Evolutionary conservation across 2,888 invertebrate species (phyloP), one percentile per base, ranked within the genome.

Genomic region (Ferrisia virgata): DNA sequence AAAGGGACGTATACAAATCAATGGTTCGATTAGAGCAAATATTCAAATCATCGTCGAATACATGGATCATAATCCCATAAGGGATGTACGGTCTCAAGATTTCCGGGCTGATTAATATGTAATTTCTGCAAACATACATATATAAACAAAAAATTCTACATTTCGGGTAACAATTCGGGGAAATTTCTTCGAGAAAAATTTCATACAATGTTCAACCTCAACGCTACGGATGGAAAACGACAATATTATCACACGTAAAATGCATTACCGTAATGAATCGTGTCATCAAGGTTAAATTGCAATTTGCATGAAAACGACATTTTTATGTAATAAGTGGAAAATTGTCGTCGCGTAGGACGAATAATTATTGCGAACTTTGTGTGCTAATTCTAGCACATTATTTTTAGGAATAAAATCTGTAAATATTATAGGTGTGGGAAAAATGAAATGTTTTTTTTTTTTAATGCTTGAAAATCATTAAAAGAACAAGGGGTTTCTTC

Each of bases 271-370:
- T 72, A 72, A 72, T 72, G 33, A 72, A 72, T 18, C 18, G 72
- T 72, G 72, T 72, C 72, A 72, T 72, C 72, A 33, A 72, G 72
- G 72, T 72, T 72, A 72, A 72, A 33, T 33, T 72, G 72, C 72
- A 72, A 72, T 72, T 72, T 33, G 25, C 28, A n/a, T 5, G 8
- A 72, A 33, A 72, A 72, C 72, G 18, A 33, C 36, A 72, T 72
- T 72, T 33, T 31, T 33, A 72, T 72, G 72, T 33, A 64, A 64
- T 28, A 33, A 72, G 72, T 72, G 72, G 36, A 64, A 64, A 72
- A 31, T 33, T 33, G 11, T 31, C 31, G n/a, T 8, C n/a, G 33
- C 28, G 72, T 72, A 72, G 72, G 72, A 33, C 33, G 72, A 72
- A 28, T 64, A 28, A 28, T 64, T 25, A 64, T 64, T n/a, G 58